phyloP scores from a whole-genome alignment of 2,113 vertebrate genomes.

The Benitochromis conjunctus region DNA sequence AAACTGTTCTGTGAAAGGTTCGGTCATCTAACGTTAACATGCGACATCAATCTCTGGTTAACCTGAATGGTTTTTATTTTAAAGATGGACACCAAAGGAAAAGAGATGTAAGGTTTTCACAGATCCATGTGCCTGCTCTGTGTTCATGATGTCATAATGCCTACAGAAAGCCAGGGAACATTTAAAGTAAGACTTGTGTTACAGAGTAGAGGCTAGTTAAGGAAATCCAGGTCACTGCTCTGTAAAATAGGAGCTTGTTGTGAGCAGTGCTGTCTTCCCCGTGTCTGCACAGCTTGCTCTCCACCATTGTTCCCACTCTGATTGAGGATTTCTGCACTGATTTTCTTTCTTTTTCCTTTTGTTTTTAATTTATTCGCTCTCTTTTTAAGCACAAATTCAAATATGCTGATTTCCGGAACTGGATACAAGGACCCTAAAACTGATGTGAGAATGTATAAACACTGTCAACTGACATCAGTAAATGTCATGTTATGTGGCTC shows the following conservation, averaged over 20 bases:
- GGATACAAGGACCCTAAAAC: not conserved
- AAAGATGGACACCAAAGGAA: not conserved
- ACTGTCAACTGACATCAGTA: not conserved
- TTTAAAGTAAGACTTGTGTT: slow-evolving; percentile 44
- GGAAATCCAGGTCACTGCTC: slow-evolving; percentile 65
- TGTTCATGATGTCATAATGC: slow-evolving; percentile 28
- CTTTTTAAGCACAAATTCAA: not conserved
- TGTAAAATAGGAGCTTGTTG: slow-evolving; percentile 53
- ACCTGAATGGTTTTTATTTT: accelerated
- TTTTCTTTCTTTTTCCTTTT: not conserved
- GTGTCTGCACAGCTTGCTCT: slow-evolving; percentile 2
- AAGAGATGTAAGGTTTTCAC: not conserved
- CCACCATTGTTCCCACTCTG: not conserved
- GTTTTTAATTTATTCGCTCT: not conserved
- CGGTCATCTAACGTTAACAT: slow-evolving; percentile 14
- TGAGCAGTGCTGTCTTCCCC: slow-evolving; percentile 34
- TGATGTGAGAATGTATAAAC: not conserved
- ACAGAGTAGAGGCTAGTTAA: slow-evolving; percentile 31
- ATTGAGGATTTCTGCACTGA: not conserved
- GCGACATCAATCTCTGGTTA: not conserved
- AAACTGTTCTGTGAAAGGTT: not conserved
- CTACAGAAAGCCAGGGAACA: slow-evolving; percentile 47
- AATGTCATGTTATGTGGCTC: accelerated
- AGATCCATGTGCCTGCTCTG: not conserved
- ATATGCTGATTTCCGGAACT: not conserved